These are phyloP conservation scores for Euzetes globulus DNA, from an alignment of 2,888 invertebrate species.

Conservation along the genomic window DNA sequence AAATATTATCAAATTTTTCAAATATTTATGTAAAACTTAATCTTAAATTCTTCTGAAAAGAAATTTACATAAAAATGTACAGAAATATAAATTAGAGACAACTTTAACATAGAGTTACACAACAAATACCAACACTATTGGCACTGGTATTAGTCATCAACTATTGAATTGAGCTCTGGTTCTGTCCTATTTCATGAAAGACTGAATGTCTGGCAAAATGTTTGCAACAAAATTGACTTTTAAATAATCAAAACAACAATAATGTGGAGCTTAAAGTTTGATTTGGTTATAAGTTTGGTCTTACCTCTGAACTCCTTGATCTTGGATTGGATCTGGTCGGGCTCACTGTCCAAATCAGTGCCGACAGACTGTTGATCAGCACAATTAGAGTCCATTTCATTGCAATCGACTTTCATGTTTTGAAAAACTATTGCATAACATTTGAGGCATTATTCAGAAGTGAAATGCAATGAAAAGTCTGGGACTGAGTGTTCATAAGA, in stretches of 20 bases:
- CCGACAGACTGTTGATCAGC: not conserved
- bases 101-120: not conserved
- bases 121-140: not conserved
- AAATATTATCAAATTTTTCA: not conserved
- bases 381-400: constrained; percentile 12
- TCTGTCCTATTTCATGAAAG: not conserved
- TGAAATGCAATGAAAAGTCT: not conserved
- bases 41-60: not conserved
- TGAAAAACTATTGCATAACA: not conserved
- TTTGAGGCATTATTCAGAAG: not conserved
- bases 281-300: not conserved
- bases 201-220: not conserved
- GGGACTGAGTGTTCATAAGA: not conserved
- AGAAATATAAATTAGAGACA: no score
- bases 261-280: no score
- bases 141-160: not conserved
- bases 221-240: not conserved
- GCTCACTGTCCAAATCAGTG: not conserved
- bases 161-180: not conserved
- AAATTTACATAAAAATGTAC: not conserved
- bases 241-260: no score
- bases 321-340: not conserved
- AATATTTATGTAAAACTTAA: not conserved
- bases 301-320: constrained; percentile 12
- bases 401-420: constrained; percentile 3